Percentiles rank a stretch among this genome's conserved stretches.
phyloP scores from a whole-genome alignment of 2,113 vertebrate genomes.

The Prionailurus viverrinus region DNA sequence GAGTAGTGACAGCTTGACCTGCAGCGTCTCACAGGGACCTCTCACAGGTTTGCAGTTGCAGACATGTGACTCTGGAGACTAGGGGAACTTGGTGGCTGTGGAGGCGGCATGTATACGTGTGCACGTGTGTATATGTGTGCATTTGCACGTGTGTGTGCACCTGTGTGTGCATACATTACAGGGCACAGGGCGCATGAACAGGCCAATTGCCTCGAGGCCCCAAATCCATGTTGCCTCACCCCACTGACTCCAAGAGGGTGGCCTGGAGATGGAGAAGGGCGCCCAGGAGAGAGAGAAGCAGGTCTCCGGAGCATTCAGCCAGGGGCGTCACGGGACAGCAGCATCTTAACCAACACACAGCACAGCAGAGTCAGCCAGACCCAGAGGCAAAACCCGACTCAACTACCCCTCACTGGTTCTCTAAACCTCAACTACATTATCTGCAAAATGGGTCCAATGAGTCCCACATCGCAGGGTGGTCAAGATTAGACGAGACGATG shows the following conservation, averaged over 20 bases:
- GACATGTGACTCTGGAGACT: background rate
- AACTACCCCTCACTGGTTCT: background rate
- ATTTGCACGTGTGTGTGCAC: background rate
- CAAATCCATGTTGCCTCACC: background rate
- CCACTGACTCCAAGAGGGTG: background rate
- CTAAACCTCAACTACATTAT: background rate
- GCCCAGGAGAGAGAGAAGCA: background rate
- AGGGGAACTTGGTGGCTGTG: fast-evolving
- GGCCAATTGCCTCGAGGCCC: background rate
- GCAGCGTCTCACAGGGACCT: background rate
- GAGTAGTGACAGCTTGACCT: background rate
- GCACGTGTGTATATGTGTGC: background rate
- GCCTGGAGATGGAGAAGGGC: background rate
- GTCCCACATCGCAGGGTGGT: background rate
- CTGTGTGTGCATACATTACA: fast-evolving
- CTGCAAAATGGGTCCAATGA: background rate
- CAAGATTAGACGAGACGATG: background rate
- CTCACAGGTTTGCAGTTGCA: fast-evolving
- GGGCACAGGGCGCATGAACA: background rate
- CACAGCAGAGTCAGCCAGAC: background rate
- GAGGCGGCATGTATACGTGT: background rate
- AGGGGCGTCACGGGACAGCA: background rate
- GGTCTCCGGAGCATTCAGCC: background rate
- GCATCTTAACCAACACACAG: background rate
- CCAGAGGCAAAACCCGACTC: background rate